A percentile compares a stretch with the other conserved stretches of the same genome.
Evolutionary conservation across 2,113 vertebrate species (phyloP).

Genomic region (Hippoglossus stenolepis): DNA sequence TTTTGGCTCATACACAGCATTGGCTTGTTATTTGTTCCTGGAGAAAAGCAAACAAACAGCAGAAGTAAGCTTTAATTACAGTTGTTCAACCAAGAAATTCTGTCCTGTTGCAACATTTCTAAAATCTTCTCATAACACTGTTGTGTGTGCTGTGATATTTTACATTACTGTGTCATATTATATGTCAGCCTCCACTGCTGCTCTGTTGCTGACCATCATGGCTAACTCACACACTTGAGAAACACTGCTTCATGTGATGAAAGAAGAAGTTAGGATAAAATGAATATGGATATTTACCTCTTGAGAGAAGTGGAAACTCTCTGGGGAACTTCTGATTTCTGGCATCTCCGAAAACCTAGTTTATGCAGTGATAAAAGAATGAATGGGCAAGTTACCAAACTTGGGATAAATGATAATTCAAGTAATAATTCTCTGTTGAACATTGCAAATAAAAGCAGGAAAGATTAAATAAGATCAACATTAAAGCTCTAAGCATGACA

Average conservation of each 20-base stretch:
- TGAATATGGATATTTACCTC: slow-evolving; percentile 63
- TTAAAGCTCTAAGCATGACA: no score
- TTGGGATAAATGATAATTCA: not conserved
- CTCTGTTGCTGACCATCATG: no score
- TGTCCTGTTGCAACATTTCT: not conserved
- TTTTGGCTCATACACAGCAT: slow-evolving; percentile 66
- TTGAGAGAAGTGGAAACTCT: slow-evolving; percentile 39
- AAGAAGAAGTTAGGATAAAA: not conserved
- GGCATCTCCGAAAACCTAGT: slow-evolving; percentile 46
- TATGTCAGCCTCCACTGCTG: no score
- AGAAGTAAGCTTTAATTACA: no score
- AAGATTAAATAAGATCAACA: no score
- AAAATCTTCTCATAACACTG: not conserved
- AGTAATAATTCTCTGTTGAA: not conserved
- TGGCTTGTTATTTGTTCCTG: slow-evolving; percentile 61
- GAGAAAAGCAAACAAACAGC: slow-evolving; percentile 1
- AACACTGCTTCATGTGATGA: not conserved
- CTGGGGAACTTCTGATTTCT: slow-evolving; percentile 45
- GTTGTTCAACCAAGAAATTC: not conserved
- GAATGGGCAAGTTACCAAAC: not conserved
- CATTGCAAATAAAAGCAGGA: no score
- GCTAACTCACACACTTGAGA: no score
- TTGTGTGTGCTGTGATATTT: not conserved
- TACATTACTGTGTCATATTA: no score
- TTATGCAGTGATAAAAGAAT: not conserved